phyloP scores from a whole-genome alignment of 2,888 invertebrate genomes.

The Drosophila cyrtoloma region DNA sequence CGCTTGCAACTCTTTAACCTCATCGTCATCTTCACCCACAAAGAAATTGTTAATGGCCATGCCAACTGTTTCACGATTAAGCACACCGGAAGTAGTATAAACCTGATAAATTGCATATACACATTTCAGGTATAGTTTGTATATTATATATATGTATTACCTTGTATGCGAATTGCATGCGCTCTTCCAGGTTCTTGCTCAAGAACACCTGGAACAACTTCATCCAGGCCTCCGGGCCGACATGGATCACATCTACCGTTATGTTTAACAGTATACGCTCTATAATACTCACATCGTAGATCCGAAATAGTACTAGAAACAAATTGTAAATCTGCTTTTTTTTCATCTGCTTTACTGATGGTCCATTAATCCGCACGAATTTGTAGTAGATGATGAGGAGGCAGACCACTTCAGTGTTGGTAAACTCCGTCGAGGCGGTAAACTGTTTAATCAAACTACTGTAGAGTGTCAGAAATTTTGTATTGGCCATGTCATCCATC shows the following conservation, averaged over 20 bases:
- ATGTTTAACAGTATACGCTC: slow-evolving; percentile 88
- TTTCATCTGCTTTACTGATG: slow-evolving; percentile 84
- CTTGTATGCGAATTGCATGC: slow-evolving; percentile 89
- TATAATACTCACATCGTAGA: slow-evolving; percentile 90
- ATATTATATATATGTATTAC: slow-evolving; percentile 79
- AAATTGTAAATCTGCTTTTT: slow-evolving; percentile 88
- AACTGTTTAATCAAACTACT: slow-evolving; percentile 87
- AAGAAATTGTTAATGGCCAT: slow-evolving; percentile 84
- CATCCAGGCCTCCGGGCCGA: slow-evolving; percentile 88
- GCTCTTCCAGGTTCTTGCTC: slow-evolving; percentile 89
- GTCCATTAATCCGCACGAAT: slow-evolving; percentile 85
- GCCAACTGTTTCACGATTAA: slow-evolving; percentile 91
- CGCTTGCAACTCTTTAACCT: slow-evolving; percentile 88
- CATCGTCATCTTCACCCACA: slow-evolving; percentile 88
- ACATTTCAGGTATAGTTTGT: background rate
- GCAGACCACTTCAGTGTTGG: slow-evolving; percentile 87
- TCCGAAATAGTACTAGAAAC: slow-evolving; percentile 88
- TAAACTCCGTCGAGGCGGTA: slow-evolving; percentile 84
- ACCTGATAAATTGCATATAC: slow-evolving; percentile 59
- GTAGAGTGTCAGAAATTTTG: slow-evolving; percentile 88
- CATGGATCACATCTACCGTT: slow-evolving; percentile 86
- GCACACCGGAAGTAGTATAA: slow-evolving; percentile 88
- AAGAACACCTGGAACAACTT: slow-evolving; percentile 89
- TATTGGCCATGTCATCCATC: slow-evolving; percentile 89
- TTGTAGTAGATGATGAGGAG: slow-evolving; percentile 86